Evolutionary conservation across 2,888 invertebrate species (phyloP).

Genomic region (Eilema griseolum): DNA sequence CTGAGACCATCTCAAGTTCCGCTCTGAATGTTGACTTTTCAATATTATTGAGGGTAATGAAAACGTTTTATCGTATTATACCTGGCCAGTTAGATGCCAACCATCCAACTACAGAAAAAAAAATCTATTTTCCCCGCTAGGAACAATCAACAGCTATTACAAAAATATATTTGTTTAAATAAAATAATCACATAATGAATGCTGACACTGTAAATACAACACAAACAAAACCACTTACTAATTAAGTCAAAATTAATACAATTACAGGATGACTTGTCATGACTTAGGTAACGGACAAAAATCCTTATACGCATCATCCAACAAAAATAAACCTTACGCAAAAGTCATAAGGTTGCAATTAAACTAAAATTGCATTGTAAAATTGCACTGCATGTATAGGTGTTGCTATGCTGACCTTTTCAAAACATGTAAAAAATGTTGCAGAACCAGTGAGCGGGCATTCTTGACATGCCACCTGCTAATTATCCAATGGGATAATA

Average conservation of each 20-base stretch:
- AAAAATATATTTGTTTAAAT: not conserved
- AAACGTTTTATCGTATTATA: too few relatives aligned
- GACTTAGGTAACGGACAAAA: slow-evolving; percentile 47
- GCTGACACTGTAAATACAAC: slow-evolving; percentile 54
- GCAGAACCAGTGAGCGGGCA: slow-evolving; percentile 52
- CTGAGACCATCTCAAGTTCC: too few relatives aligned
- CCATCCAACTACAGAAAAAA: not conserved
- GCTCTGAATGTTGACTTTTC: too few relatives aligned
- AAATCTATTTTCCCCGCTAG: not conserved
- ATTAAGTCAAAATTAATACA: slow-evolving; percentile 67
- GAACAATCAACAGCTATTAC: not conserved
- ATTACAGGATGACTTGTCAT: slow-evolving; percentile 66
- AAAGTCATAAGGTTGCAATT: not conserved
- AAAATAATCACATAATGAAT: not conserved
- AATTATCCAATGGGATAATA: slow-evolving; percentile 56
- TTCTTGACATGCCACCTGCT: slow-evolving; percentile 78
- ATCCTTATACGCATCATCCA: not conserved
- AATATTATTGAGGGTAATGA: too few relatives aligned
- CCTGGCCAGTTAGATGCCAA: too few relatives aligned
- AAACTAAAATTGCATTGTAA: not conserved
- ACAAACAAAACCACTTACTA: slow-evolving; percentile 63
- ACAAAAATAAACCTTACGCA: not conserved
- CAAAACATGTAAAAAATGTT: slow-evolving; percentile 65
- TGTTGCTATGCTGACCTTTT: slow-evolving; percentile 69
- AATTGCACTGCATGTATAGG: slow-evolving; percentile 30